A percentile compares a stretch with the other conserved stretches of the same genome.
These are phyloP conservation scores for Cataglyphis hispanica DNA, from an alignment of 1,140 invertebrate genomes.

Conservation along the genomic window DNA sequence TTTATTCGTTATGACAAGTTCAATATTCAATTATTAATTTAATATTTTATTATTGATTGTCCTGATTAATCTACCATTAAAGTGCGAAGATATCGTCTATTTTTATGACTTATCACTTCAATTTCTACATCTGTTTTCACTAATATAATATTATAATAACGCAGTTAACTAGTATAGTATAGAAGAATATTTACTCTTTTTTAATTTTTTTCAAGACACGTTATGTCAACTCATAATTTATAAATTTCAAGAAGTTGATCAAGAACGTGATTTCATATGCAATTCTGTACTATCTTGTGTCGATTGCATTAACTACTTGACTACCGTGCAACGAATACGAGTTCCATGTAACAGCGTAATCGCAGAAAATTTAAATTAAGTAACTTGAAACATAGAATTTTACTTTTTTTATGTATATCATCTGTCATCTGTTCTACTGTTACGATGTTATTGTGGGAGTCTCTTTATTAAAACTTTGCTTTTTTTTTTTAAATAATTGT, in stretches of 20 bases:
- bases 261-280: slow-evolving; percentile 29
- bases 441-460: not conserved
- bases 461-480: not conserved
- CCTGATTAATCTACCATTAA: not conserved
- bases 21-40: not conserved
- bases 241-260: slow-evolving; percentile 39
- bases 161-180: not conserved
- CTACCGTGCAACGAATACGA: slow-evolving; percentile 16
- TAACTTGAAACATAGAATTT: not conserved
- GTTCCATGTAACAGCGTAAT: slow-evolving; percentile 19
- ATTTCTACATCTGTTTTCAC: not conserved
- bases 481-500: not conserved
- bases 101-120: not conserved
- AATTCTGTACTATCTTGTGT: slow-evolving; percentile 40
- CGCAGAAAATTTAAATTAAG: not conserved
- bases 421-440: not conserved
- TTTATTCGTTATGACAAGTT: not conserved
- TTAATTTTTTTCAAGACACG: not conserved
- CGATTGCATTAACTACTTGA: slow-evolving; percentile 49
- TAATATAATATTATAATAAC: not conserved
- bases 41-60: not conserved
- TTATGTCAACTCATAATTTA: slow-evolving; percentile 1
- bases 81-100: not conserved
- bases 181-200: not conserved
- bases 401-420: not conserved